phyloP scores from a whole-genome alignment of 2,888 invertebrate species.

The Eudasyphora cyanicolor region DNA sequence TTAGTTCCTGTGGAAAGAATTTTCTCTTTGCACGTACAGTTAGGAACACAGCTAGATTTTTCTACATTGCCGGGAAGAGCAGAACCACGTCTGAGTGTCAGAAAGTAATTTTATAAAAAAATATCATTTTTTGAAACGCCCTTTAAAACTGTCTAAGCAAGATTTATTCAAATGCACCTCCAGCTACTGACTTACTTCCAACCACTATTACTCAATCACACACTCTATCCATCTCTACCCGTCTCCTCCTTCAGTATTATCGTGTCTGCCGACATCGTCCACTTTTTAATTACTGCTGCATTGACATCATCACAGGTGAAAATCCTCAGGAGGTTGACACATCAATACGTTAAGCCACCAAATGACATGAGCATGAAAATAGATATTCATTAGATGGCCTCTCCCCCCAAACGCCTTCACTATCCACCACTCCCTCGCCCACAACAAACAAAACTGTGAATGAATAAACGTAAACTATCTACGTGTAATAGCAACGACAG shows the following conservation, averaged over 20 bases:
- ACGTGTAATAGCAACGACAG: conserved; percentile 5
- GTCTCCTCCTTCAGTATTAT: neutral
- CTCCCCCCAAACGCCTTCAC: neutral
- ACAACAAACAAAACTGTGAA: conserved; percentile 5
- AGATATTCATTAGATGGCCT: conserved; percentile 17
- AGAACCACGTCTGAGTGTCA: no score
- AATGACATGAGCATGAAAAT: conserved; percentile 19
- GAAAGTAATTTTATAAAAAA: no score
- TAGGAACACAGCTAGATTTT: no score
- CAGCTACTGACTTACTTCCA: neutral
- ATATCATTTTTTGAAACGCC: no score
- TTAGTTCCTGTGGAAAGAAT: no score
- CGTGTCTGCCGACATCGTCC: neutral
- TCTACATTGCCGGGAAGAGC: no score
- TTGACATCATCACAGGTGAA: conserved; percentile 44
- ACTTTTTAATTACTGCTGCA: conserved; percentile 44
- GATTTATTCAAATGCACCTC: neutral
- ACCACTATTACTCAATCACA: neutral
- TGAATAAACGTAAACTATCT: conserved; percentile 3
- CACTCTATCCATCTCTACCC: neutral
- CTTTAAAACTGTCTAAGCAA: neutral
- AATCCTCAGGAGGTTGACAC: conserved; percentile 38
- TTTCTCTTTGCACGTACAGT: no score
- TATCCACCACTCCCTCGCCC: neutral
- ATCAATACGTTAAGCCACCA: conserved; percentile 39